Base-by-base conservation (phyloP, 2,113 vertebrate genomes). In the Natator depressus region DNA sequence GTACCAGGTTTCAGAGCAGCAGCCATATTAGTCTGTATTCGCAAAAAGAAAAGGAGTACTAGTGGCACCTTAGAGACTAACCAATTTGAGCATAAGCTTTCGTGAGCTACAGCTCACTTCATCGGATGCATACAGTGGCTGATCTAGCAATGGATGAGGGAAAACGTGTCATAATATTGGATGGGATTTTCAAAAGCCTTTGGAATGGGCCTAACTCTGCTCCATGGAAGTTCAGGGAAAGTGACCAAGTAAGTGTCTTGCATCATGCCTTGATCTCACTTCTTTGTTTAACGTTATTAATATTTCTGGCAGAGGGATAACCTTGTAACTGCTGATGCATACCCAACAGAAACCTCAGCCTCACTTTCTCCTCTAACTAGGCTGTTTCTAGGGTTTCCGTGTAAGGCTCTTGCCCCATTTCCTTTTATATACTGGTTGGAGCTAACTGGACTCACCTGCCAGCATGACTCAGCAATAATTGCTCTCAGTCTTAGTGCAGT, bases 141-240 rank as follows among this genome's bases (percentile, higher is more conserved):
- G 94, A 93, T 84, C 87, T 92, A 89, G 87, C 85, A 92, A 47
- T 75, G 85, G 89, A 95, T 81, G 65, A 91, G 53, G 46, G 96
- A 87, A 94, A 92, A 97, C 89, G 38, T 89, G 51, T 90, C 91
- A 11, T 53, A n/a, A 80, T 50, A 47, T 94, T 95, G 92, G 86
- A 10, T 24, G 46, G 89, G 89, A 38, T 91, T 95, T 92, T 89
- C 83, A 95, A 87, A 57, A 81, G 47, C 47, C n/a, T 65, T 94
- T 96, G 92, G 89, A 94, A 50, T 1, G 78, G 85, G 24, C 84
- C n/a, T 88, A 87, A 89, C 46, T 1, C 1, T 1, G 91, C 93
- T 78, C 93, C 42, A 0, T 84, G 78, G 24, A 81, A 50, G 65
- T 80, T 89, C 50, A 65, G 79, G 95, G 92, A 85, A 54, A 50